phyloP scores from a whole-genome alignment of 1,140 invertebrate species.

The Colletes gigas region DNA sequence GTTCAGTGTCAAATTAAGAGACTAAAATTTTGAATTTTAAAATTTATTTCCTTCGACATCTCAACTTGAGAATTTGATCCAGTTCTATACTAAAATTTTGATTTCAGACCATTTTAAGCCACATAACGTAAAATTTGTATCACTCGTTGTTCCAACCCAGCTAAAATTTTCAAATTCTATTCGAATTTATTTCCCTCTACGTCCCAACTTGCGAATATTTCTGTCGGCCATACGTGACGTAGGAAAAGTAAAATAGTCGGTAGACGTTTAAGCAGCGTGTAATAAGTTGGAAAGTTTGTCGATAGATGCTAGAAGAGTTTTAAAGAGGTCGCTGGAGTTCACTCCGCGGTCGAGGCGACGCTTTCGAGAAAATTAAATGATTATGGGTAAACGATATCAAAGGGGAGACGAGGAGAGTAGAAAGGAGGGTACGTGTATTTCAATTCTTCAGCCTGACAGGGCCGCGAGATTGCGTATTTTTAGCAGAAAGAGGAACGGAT shows the following conservation, averaged over 20 bases:
- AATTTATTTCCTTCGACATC: no score
- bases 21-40: no score
- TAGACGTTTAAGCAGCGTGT: not conserved
- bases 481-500: constrained; percentile 69
- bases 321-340: not conserved
- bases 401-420: constrained; percentile 57
- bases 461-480: constrained; percentile 82
- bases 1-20: no score
- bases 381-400: constrained; percentile 82
- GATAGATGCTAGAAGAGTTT: not conserved
- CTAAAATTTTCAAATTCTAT: no score
- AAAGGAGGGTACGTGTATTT: constrained; percentile 74
- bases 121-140: no score
- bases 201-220: no score
- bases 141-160: no score
- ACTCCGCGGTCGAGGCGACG: constrained; percentile 28
- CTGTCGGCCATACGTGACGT: no score
- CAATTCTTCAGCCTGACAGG: constrained; percentile 82
- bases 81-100: no score
- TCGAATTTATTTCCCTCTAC: no score
- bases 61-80: no score
- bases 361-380: constrained; percentile 80
- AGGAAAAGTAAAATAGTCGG: constrained; percentile 23
- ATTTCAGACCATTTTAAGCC: no score
- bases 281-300: constrained; percentile 1